Base-by-base conservation (phyloP, 2,888 invertebrate genomes). In the Pollenia griseotomentosa region DNA sequence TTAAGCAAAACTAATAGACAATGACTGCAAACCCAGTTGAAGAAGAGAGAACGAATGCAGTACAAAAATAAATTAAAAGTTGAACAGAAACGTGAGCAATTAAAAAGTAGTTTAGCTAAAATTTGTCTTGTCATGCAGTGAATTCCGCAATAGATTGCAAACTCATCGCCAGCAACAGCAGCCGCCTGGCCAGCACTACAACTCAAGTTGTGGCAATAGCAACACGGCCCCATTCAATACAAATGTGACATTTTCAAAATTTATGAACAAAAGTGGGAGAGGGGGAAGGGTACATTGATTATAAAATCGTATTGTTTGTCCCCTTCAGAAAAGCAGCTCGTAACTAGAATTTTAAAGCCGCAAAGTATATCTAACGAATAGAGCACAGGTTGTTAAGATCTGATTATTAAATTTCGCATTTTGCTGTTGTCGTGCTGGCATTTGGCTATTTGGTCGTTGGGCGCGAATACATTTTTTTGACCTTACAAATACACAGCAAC, bases 101-200 rank as follows among this genome's bases (percentile, higher is more conserved):
- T 80, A 80, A 80, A 86, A 78, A 57, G 48, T 59, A 77, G 63
- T 75, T 82, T 66, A 75, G 59, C 42, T 78, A 19, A 81, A 81
- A 65, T 78, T 73, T 82, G 48, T 63, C 74, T 81, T 85, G 57
- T 59, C 65, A 77, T 81, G 77, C 71, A 59, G 19, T 75, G 40
- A 19, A 78, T 48, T 71, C 19, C 14, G 16, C 65, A 33, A 46
- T 70, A 53, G 61, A 70, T 59, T 59, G 16, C 42, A 57, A 73
- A 19, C 51, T 33, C 66, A 46, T n/a, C 33, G 61, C 19, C 16
- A 33, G 12, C 55, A 55, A 44, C 48, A 51, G 42, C 57, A 63
- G 46, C 55, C 46, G 23, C 3, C 46, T 68, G 1, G 16, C 23
- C 53, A 40, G 16, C 7, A 11, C 16, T 55, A 33, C 33, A 16